Evolutionary conservation across 2,888 invertebrate species (phyloP).

Genomic region (Mythimna pallens): DNA sequence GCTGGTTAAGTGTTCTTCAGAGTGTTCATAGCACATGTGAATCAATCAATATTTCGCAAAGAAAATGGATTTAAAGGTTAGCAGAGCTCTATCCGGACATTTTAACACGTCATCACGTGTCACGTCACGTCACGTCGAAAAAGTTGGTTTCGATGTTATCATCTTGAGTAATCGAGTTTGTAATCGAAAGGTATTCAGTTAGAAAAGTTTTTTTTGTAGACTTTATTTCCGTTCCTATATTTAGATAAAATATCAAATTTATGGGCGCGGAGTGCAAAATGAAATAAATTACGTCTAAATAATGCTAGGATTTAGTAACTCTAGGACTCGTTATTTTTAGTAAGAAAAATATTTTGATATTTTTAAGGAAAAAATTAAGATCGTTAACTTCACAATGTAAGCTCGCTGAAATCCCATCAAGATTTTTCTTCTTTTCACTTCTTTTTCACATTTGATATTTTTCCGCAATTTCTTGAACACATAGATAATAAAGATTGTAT

Average conservation of each 20-base stretch:
- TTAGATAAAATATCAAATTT: background rate
- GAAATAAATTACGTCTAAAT: conserved; percentile 21
- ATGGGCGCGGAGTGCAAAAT: too few relatives aligned
- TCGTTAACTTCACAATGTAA: background rate
- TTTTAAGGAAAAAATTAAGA: background rate
- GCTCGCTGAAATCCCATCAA: background rate
- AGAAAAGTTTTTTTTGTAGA: background rate
- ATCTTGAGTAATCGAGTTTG: too few relatives aligned
- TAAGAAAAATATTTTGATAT: background rate
- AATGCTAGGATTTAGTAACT: too few relatives aligned
- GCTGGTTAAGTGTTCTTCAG: too few relatives aligned
- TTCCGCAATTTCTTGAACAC: background rate
- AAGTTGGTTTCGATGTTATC: too few relatives aligned
- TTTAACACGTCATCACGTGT: too few relatives aligned
- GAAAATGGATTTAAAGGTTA: too few relatives aligned
- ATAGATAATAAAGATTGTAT: background rate
- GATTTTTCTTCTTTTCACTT: background rate
- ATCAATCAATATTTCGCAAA: too few relatives aligned
- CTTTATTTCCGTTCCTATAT: background rate
- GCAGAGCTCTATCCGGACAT: too few relatives aligned
- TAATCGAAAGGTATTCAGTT: background rate
- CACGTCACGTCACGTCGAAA: too few relatives aligned
- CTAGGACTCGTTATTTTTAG: background rate
- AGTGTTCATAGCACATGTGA: too few relatives aligned
- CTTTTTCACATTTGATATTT: background rate